These are phyloP conservation scores for Diplogasteroides magnus DNA, from an alignment of 1,140 invertebrate genomes.

Conservation along the genomic window DNA sequence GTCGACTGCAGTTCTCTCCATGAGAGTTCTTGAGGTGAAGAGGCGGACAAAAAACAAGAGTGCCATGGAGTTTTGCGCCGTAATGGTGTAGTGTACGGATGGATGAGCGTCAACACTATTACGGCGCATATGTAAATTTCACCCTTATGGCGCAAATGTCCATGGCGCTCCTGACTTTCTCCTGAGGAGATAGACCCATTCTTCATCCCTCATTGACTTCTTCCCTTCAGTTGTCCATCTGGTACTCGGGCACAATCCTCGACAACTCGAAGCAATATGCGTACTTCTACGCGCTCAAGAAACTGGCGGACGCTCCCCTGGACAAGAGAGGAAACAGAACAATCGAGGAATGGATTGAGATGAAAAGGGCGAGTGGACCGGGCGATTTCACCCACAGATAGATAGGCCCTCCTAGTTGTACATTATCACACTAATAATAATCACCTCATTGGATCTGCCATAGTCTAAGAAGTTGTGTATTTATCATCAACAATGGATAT, in stretches of 20 bases:
- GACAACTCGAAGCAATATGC: constrained; percentile 26
- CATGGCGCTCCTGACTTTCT: too few relatives aligned
- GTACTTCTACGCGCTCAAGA: not conserved
- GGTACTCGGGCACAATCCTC: constrained; percentile 16
- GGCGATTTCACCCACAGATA: not conserved
- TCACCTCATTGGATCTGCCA: too few relatives aligned
- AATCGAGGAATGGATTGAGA: not conserved
- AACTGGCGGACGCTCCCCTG: not conserved
- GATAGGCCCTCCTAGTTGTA: too few relatives aligned
- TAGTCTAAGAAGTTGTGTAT: too few relatives aligned
- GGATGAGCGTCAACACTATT: not conserved
- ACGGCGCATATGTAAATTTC: too few relatives aligned
- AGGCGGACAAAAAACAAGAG: not conserved
- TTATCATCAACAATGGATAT: too few relatives aligned
- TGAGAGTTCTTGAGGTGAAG: not conserved
- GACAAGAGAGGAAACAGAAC: not conserved
- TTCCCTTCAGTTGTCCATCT: constrained; percentile 18
- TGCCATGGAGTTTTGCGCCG: too few relatives aligned
- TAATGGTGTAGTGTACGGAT: too few relatives aligned
- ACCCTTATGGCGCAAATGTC: too few relatives aligned
- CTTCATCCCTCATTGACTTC: constrained; percentile 3
- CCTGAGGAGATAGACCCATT: constrained; percentile 2
- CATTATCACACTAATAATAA: too few relatives aligned
- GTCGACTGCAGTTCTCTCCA: not conserved
- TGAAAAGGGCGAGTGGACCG: not conserved